These are phyloP conservation scores for Anastrepha obliqua DNA, from an alignment of 1,140 invertebrate genomes.

Conservation along the genomic window DNA sequence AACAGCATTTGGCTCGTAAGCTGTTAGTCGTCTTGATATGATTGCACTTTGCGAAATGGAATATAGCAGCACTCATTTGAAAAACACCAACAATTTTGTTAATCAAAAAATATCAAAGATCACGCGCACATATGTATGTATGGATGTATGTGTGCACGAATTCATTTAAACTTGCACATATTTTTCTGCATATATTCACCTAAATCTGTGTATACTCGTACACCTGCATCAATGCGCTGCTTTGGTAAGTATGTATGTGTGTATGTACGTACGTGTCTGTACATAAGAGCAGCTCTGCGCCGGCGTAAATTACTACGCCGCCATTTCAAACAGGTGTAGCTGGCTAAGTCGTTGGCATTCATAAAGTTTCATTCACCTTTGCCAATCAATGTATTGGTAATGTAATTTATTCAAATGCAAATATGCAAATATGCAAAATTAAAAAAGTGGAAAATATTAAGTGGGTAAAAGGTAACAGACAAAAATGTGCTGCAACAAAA, in stretches of 20 bases:
- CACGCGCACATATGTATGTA: background rate
- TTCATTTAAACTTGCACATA: too few species aligned
- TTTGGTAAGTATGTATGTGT: background rate
- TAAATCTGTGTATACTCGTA: too few species aligned
- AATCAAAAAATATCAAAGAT: background rate
- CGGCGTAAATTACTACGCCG: background rate
- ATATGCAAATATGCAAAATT: conserved; percentile 50
- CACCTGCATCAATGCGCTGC: too few species aligned
- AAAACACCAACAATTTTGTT: background rate
- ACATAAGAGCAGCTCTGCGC: background rate
- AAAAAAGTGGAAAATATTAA: background rate
- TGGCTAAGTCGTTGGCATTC: conserved; percentile 67
- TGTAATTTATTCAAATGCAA: conserved; percentile 22
- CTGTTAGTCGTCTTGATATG: background rate
- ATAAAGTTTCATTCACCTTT: conserved; percentile 73
- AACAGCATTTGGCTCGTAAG: background rate
- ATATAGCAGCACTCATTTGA: background rate
- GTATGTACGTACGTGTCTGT: background rate
- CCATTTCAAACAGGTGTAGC: conserved; percentile 30
- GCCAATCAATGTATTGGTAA: conserved; percentile 34
- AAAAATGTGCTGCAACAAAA: conserved; percentile 11
- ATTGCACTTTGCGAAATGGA: background rate
- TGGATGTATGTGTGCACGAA: background rate
- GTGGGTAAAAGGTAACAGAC: background rate
- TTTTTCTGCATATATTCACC: too few species aligned